Percentiles rank a stretch among this genome's conserved stretches.
phyloP scores from a whole-genome alignment of 1,140 invertebrate species.

The Drosophila repleta region DNA sequence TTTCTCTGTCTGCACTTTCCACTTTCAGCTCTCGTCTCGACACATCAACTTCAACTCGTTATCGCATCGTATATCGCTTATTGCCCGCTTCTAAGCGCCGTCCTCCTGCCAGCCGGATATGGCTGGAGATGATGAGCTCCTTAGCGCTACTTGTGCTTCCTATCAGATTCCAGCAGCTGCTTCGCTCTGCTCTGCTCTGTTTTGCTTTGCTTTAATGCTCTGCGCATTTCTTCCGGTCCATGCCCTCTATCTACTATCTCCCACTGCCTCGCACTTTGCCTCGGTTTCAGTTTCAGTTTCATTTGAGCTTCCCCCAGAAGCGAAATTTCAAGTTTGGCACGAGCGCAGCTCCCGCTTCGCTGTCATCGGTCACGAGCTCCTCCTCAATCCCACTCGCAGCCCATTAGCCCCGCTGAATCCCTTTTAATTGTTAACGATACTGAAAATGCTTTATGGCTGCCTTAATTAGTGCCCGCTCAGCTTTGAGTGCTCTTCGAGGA shows the following conservation, averaged over 20 bases:
- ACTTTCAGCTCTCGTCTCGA: conserved; percentile 28
- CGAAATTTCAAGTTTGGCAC: conserved; percentile 28
- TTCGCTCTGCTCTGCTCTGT: conserved; percentile 18
- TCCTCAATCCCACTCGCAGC: conserved; percentile 21
- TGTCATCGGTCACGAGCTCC: conserved; percentile 11
- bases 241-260: background rate
- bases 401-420: conserved; percentile 10
- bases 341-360: conserved; percentile 5
- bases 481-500: no score
- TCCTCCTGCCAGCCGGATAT: conserved; percentile 55
- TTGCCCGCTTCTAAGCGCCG: conserved; percentile 64
- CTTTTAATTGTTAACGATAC: background rate
- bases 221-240: conserved; percentile 67
- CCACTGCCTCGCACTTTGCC: background rate
- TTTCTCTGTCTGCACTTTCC: background rate
- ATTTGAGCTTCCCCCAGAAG: background rate
- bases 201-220: conserved; percentile 45
- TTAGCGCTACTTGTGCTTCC: conserved; percentile 41
- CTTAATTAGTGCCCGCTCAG: background rate
- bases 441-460: background rate
- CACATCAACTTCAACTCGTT: conserved; percentile 69
- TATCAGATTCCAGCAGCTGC: conserved; percentile 76
- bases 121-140: conserved; percentile 67
- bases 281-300: conserved; percentile 44
- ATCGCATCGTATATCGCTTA: conserved; percentile 77